phyloP scores from a whole-genome alignment of 2,113 vertebrate genomes.

The Paradoxurus hermaphroditus region DNA sequence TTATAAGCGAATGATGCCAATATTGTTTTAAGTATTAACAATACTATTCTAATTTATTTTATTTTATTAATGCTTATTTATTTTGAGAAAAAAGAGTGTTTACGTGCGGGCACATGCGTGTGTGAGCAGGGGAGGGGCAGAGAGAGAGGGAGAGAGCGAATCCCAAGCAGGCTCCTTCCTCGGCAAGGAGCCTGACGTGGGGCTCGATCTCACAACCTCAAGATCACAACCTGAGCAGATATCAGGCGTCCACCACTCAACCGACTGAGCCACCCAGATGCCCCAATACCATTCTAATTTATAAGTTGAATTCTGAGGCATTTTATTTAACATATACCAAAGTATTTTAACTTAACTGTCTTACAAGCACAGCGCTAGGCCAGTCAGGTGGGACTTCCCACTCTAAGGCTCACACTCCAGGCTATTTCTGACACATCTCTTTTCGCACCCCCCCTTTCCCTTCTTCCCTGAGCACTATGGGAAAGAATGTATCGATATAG shows the following conservation, averaged over 20 bases:
- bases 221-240: neutral
- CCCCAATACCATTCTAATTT: neutral
- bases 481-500: neutral
- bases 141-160: neutral
- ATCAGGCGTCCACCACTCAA: neutral
- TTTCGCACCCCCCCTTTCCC: accelerated
- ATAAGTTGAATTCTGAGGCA: neutral
- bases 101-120: too few species aligned
- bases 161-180: neutral
- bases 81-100: neutral
- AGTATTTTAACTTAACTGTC: neutral
- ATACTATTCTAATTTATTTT: neutral
- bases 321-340: neutral
- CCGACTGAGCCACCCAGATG: neutral
- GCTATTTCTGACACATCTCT: neutral
- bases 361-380: neutral
- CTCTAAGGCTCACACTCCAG: accelerated
- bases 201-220: neutral
- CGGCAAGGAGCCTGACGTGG: neutral
- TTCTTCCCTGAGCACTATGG: neutral
- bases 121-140: neutral
- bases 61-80: neutral
- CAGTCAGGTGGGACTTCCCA: neutral
- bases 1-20: neutral
- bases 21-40: neutral